Evolutionary conservation across 2,888 invertebrate genomes (phyloP).

Genomic region (Pyrgus malvae): DNA sequence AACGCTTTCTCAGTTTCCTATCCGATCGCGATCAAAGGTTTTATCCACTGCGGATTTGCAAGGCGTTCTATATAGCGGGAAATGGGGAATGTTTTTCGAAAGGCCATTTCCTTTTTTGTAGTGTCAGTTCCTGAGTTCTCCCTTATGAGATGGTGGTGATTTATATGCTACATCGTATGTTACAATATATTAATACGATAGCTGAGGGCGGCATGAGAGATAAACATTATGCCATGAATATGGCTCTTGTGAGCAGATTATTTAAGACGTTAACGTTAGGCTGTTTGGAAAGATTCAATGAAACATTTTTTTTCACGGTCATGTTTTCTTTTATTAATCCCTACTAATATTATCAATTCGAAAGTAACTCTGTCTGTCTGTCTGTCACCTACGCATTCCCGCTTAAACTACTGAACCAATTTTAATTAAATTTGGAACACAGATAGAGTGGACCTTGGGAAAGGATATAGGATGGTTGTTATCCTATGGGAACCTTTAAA

Average conservation of each 20-base stretch:
- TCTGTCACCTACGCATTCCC: too few relatives aligned
- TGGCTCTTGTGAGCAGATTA: not conserved
- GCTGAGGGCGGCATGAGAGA: conserved; percentile 34
- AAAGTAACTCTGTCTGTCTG: too few relatives aligned
- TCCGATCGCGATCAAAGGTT: conserved; percentile 68
- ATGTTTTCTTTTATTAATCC: too few relatives aligned
- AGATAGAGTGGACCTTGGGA: too few relatives aligned
- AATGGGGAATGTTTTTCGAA: conserved; percentile 57
- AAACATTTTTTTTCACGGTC: too few relatives aligned
- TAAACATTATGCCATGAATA: conserved; percentile 2
- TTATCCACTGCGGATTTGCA: conserved; percentile 53
- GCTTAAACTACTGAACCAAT: too few relatives aligned
- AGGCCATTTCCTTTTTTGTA: conserved; percentile 61
- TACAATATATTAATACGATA: conserved; percentile 43
- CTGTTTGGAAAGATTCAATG: too few relatives aligned
- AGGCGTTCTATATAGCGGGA: conserved; percentile 49
- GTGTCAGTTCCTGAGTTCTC: conserved; percentile 57
- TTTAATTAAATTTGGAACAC: too few relatives aligned
- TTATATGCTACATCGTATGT: conserved; percentile 47
- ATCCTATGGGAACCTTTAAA: too few relatives aligned
- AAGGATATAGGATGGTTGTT: too few relatives aligned
- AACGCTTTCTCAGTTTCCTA: conserved; percentile 66
- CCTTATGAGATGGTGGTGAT: conserved; percentile 63
- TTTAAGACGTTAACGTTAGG: too few relatives aligned
- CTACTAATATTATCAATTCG: too few relatives aligned